phyloP scores from a whole-genome alignment of 2,888 invertebrate species.

The Hofmannophila pseudospretella region DNA sequence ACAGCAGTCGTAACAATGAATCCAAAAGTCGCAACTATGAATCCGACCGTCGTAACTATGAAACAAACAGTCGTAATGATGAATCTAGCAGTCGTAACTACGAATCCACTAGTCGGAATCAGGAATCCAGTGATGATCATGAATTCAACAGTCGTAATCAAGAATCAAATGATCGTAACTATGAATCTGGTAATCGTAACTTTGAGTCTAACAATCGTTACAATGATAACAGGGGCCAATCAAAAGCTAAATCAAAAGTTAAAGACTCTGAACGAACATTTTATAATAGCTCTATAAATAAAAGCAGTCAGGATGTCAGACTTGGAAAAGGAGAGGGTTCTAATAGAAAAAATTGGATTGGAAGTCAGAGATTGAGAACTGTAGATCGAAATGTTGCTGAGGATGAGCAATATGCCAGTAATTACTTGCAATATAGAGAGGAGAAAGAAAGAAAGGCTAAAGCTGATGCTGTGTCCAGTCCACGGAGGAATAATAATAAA shows the following conservation, averaged over 20 bases:
- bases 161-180: slow-evolving; percentile 15
- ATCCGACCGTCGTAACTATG: slow-evolving; percentile 12
- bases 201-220: slow-evolving; percentile 15
- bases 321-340: slow-evolving; percentile 44
- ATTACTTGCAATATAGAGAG: slow-evolving; percentile 44
- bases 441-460: slow-evolving; percentile 31
- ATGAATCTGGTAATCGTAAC: slow-evolving; percentile 14
- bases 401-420: slow-evolving; percentile 64
- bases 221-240: slow-evolving; percentile 41
- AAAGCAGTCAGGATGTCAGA: slow-evolving; percentile 53
- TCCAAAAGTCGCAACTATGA: slow-evolving; percentile 17
- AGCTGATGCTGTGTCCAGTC: slow-evolving; percentile 40
- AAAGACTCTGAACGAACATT: slow-evolving; percentile 61
- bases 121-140: slow-evolving; percentile 27
- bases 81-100: slow-evolving; percentile 31
- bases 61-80: slow-evolving; percentile 24
- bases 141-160: slow-evolving; percentile 17
- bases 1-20: slow-evolving; percentile 13
- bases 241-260: slow-evolving; percentile 45
- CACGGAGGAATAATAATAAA: slow-evolving; percentile 36
- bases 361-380: slow-evolving; percentile 49
- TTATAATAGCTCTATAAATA: slow-evolving; percentile 58
- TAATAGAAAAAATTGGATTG: slow-evolving; percentile 47
- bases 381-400: slow-evolving; percentile 46
- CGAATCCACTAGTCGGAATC: slow-evolving; percentile 30